A percentile compares a stretch with the other conserved stretches of the same genome.
Conservation (phyloP, 2,113 vertebrate species). For the Campylomormyrus numenius region DNA sequence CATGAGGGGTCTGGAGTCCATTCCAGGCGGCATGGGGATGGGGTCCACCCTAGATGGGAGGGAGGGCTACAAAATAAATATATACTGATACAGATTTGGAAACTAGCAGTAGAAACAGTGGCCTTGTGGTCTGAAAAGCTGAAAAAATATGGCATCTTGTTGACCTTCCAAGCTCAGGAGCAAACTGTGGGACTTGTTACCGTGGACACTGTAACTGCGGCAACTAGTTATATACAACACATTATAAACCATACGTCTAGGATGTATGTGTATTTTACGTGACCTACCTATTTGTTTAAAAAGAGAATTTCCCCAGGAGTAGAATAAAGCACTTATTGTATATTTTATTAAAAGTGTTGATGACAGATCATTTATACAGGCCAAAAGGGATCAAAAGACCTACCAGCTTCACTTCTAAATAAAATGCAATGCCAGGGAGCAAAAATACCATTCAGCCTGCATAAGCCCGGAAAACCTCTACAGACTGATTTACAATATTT, state of each 20-base stretch:
- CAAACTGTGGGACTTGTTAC: not conserved
- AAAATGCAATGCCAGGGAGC: conserved; percentile 10
- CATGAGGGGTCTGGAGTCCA: not conserved
- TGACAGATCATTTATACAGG: not conserved
- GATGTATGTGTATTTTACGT: not conserved
- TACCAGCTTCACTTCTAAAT: not conserved
- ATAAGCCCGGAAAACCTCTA: not conserved
- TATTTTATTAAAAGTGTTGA: not conserved
- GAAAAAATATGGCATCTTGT: not conserved
- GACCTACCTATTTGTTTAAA: conserved; percentile 1
- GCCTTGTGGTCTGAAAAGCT: not conserved
- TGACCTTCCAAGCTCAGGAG: not conserved
- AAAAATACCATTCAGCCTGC: not conserved
- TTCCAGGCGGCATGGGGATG: not conserved
- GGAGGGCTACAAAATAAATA: not conserved
- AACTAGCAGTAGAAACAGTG: not conserved
- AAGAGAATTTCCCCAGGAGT: not conserved
- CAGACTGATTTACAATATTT: not conserved
- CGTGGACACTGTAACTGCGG: not conserved
- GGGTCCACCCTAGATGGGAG: not conserved
- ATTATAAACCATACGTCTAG: not conserved
- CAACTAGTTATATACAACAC: not conserved
- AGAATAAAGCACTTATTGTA: not conserved
- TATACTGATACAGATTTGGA: not conserved
- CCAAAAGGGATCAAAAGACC: not conserved